phyloP scores from a whole-genome alignment of 2,888 invertebrate species.

The Lamellibrachia columna region DNA sequence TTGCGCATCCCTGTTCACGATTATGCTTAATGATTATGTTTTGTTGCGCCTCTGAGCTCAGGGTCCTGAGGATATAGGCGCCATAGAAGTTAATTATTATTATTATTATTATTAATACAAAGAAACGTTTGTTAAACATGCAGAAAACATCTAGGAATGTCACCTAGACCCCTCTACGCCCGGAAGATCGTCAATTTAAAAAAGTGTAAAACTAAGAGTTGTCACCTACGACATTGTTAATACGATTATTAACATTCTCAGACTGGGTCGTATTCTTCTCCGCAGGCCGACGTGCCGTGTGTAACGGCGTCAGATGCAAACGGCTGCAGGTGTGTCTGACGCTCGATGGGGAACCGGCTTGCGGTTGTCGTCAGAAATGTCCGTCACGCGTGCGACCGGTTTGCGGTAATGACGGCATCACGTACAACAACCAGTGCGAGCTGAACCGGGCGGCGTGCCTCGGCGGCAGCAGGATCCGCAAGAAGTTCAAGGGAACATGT shows the following conservation, averaged over 20 bases:
- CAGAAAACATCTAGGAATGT: too few species aligned
- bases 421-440: not conserved
- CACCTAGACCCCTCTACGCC: too few species aligned
- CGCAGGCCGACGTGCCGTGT: not conserved
- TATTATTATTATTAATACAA: too few species aligned
- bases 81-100: too few species aligned
- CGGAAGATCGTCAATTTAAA: too few species aligned
- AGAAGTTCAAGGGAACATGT: slow-evolving; percentile 4
- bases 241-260: not conserved
- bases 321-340: not conserved
- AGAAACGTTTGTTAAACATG: too few species aligned
- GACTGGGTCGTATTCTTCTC: not conserved
- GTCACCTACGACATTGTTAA: too few species aligned
- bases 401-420: not conserved
- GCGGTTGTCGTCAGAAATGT: not conserved
- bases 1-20: too few species aligned
- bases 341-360: not conserved
- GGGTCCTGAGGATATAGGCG: too few species aligned
- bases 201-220: too few species aligned
- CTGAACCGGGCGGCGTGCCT: not conserved
- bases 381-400: not conserved
- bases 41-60: too few species aligned
- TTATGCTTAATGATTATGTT: too few species aligned
- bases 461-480: not conserved
- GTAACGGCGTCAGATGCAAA: not conserved